Base-by-base conservation (phyloP, 2,797 vertebrate species). In the Manis pentadactyla region DNA sequence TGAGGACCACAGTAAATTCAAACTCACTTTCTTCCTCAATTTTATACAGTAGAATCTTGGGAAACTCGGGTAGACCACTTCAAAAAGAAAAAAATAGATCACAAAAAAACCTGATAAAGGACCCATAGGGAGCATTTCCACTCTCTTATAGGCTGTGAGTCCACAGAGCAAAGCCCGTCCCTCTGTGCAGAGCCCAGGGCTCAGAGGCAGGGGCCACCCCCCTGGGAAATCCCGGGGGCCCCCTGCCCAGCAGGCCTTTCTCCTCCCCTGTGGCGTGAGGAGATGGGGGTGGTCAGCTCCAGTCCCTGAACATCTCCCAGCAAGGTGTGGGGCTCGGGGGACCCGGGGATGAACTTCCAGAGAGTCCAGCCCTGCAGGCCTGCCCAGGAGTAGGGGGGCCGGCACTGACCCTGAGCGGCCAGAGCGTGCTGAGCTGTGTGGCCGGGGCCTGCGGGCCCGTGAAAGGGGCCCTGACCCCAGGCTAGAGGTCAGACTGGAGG, bases 1-100 rank as follows among this genome's bases (percentile, higher is more conserved):
- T 96, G 97, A 97, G 86, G 87, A 96, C 74, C 77, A 92, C 31
- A 73, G 90, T 83, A 97, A 81, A 75, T 95, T 98, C 97, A 87
- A 94, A 59, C 51, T 37, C 0, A 94, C 19, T 71, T 42, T 53
- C 82, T n/a, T 53, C 94, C 34, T 37, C 51, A 64, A 75, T 68
- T 94, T 83, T 39, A 53, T 34, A 83, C 21, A 73, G n/a, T 29
- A 37, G 59, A 92, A 73, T 4, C 13, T 81, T 25, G n/a, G 42
- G 31, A 79, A 84, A 84, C 13, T 94, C 59, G 64, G 7, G 25
- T 6, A 84, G 15, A 12, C n/a, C n/a, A 17, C 25, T 29, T 59
- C 12, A 85, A 95, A 88, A 17, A 23, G 0, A 27, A 37, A 77
- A 42, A 82, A 75, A 63, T 23, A 61, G 68, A 83, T 25, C 13